Percentiles rank a stretch among this genome's conserved stretches.
Conservation (phyloP, 1,140 invertebrate species). For the Drosophila equinoxialis region DNA sequence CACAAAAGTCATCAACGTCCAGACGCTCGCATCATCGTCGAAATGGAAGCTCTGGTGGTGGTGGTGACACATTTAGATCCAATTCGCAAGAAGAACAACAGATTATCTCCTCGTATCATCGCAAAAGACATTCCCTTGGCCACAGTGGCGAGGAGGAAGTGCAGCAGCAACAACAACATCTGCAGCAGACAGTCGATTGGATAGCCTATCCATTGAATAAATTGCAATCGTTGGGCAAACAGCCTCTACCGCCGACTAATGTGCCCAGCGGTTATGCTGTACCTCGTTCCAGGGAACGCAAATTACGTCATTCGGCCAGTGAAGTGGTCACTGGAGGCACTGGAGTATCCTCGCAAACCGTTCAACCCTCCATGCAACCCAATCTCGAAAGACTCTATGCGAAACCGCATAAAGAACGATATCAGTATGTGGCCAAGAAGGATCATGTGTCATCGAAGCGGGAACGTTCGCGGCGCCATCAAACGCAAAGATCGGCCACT, state of each 20-base stretch:
- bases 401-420: conserved; percentile 80
- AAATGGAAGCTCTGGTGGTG: conserved; percentile 68
- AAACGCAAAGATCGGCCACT: conserved; percentile 82
- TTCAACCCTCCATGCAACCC: conserved; percentile 33
- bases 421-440: conserved; percentile 80
- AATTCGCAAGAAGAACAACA: conserved; percentile 76
- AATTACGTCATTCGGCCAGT: conserved; percentile 73
- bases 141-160: conserved; percentile 68
- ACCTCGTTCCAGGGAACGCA: conserved; percentile 60
- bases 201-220: conserved; percentile 80
- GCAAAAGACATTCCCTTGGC: conserved; percentile 78
- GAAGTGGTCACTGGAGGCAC: conserved; percentile 62
- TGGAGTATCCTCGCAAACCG: conserved; percentile 27
- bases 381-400: conserved; percentile 73
- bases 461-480: conserved; percentile 79
- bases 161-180: conserved; percentile 46
- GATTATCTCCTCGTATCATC: conserved; percentile 32
- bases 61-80: conserved; percentile 77
- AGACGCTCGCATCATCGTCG: conserved; percentile 73
- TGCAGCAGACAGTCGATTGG: conserved; percentile 68
- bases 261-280: conserved; percentile 69
- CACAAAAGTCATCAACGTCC: conserved; percentile 22
- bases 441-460: conserved; percentile 49
- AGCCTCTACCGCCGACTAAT: conserved; percentile 22
- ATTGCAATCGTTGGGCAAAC: conserved; percentile 72